Base-by-base conservation (phyloP, 2,888 invertebrate genomes). In the Leptopilina myrica region DNA sequence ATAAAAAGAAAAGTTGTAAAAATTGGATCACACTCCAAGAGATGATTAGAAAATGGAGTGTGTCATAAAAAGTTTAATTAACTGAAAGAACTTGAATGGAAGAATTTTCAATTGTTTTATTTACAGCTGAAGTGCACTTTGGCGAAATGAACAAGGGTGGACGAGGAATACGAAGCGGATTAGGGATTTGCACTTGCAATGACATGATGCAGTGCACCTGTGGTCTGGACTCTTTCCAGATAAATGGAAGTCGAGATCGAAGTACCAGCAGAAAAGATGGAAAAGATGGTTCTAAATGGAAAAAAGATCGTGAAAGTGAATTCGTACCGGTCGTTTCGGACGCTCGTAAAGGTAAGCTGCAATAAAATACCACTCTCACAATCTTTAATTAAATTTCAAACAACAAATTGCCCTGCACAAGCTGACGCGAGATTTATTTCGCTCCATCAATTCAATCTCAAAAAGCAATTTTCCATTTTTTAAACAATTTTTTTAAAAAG, bases 181-280 rank as follows among this genome's bases (percentile, higher is more conserved):
- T 89, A 49, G 94, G 93, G 0, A 91, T 92, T 33, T 94, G 94
- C 83, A 90, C 90, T 12, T 94, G 94, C 86, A 90, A 92, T 81
- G 88, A 91, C 46, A 79, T 88, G 64, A 89, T 90, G 64, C 89
- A 90, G 56, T 94, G 94, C 86, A 90, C 91, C 46, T 94, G 93
- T 85, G 91, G 90, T n/a, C 83, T 86, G 7, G 85, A 85, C 69
- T 81, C 86, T 53, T 84, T 85, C 62, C 85, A 84, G 40, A 83
- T 81, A 33, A 78, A 83, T 77, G 81, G 80, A 8, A 83, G 79
- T 62, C 80, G 78, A 5, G 73, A 59, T 15, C 79, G 78, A 64
- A 81, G 59, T 59, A 79, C 73, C 69, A 80, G 33, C 5, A n/a
- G 76, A 14, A 87, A 85, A 76, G 84, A 84, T 14, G 80, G 81